Conservation (phyloP, 1,140 invertebrate genomes). For the Orius insidiosus region DNA sequence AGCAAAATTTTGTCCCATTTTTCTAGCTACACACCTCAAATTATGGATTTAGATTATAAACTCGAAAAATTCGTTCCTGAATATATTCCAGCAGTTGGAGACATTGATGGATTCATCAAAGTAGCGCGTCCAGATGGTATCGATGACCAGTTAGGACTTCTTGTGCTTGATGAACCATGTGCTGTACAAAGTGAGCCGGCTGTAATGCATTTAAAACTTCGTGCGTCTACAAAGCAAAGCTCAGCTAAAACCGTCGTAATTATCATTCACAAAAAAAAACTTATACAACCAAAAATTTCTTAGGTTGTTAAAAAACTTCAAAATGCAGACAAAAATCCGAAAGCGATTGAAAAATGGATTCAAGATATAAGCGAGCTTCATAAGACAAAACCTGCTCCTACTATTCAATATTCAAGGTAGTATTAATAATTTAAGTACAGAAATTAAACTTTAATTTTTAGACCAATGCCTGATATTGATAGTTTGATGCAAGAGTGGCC, state of each 20-base stretch:
- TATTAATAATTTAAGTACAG: neutral
- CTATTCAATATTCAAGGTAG: slow-evolving; percentile 64
- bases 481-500: slow-evolving; percentile 90
- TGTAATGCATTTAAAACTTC: slow-evolving; percentile 77
- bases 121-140: slow-evolving; percentile 62
- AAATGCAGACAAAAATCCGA: slow-evolving; percentile 66
- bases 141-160: slow-evolving; percentile 57
- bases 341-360: slow-evolving; percentile 86
- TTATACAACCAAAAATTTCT: slow-evolving; percentile 17
- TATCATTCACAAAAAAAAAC: neutral
- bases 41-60: slow-evolving; percentile 75
- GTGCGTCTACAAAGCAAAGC: slow-evolving; percentile 61
- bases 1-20: slow-evolving; percentile 2
- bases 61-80: slow-evolving; percentile 90
- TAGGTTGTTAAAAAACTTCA: slow-evolving; percentile 71
- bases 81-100: slow-evolving; percentile 92
- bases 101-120: slow-evolving; percentile 96
- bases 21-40: slow-evolving; percentile 76
- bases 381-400: slow-evolving; percentile 63
- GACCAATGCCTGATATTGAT: slow-evolving; percentile 88
- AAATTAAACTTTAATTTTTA: slow-evolving; percentile 23
- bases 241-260: slow-evolving; percentile 30
- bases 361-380: slow-evolving; percentile 80
- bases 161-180: slow-evolving; percentile 85
- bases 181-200: slow-evolving; percentile 89